Evolutionary conservation across 2,888 invertebrate genomes (phyloP), one percentile per base, ranked within the genome.

Genomic region (Mimachlamys varia): DNA sequence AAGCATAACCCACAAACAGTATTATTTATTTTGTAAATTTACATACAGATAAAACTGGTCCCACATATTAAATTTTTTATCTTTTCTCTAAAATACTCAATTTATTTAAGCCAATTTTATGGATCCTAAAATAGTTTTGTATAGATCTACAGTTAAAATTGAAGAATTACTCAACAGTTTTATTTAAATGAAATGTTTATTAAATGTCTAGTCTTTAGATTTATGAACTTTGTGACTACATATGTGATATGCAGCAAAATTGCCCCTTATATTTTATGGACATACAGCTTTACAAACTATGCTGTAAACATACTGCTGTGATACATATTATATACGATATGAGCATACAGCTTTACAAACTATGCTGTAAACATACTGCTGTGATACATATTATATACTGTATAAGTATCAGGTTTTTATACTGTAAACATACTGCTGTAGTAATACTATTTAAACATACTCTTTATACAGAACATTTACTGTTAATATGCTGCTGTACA

Each of bases 311-410:
- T 22, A 62, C 22, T n/a, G 62, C 22, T 22, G 17, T 76, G 4
- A 12, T 62, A 22, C 62, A 62, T n/a, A 17, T 3, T 62, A 62
- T 62, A 22, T 62, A 62, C 62, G 17, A n/a, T 22, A n/a, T 5
- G 15, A 0, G 7, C 44, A 44, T 44, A 44, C 44, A 5, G 7
- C 44, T 62, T 62, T n/a, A 62, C 22, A n/a, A n/a, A 62, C n/a
- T 62, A 62, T 10, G n/a, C 62, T 62, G 62, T 62, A n/a, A n/a
- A 33, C 76, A 76, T 76, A 33, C 76, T 76, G 76, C 76, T 76
- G 27, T 76, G 4, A 12, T 53, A 53, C 53, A 53, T 12, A 53
- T 2, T 53, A 53, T 58, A 58, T 58, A 76, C 76, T 76, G 76
- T 76, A 76, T 33, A 33, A 0, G 33, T 76, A 33, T 15, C 33